These are phyloP conservation scores for Procambarus virginalis DNA, from an alignment of 1,140 invertebrate genomes.

Conservation along the genomic window DNA sequence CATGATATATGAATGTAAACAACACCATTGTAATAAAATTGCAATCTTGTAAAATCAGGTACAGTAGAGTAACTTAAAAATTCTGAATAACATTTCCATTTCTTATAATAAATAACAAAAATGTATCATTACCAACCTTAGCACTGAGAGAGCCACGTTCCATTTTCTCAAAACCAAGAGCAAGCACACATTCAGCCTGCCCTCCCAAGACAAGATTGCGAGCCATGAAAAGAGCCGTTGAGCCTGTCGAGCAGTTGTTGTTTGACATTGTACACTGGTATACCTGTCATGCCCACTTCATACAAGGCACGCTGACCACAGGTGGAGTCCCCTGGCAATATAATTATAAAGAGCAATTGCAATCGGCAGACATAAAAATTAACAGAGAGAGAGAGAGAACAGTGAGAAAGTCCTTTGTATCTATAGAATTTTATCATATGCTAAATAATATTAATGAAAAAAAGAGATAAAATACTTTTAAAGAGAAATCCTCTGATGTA, in stretches of 20 bases:
- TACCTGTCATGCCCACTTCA: constrained; percentile 95
- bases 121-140: constrained; percentile 76
- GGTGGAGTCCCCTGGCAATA: constrained; percentile 87
- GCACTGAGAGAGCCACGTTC: constrained; percentile 89
- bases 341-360: background rate
- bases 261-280: constrained; percentile 99
- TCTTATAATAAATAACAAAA: background rate
- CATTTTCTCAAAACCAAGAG: constrained; percentile 99
- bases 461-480: too few relatives aligned
- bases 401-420: too few relatives aligned
- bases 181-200: constrained; percentile 90
- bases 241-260: constrained; percentile 93
- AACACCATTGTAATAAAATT: too few relatives aligned
- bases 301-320: constrained; percentile 96
- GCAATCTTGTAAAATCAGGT: too few relatives aligned
- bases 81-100: background rate
- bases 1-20: too few relatives aligned
- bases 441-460: too few relatives aligned
- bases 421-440: too few relatives aligned
- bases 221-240: constrained; percentile 88
- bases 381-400: too few relatives aligned
- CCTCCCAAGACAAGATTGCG: constrained; percentile 74
- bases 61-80: too few relatives aligned
- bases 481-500: too few relatives aligned
- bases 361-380: too few relatives aligned